Evolutionary conservation across 2,888 invertebrate genomes (phyloP).

Genomic region (Heliconius ismenius): DNA sequence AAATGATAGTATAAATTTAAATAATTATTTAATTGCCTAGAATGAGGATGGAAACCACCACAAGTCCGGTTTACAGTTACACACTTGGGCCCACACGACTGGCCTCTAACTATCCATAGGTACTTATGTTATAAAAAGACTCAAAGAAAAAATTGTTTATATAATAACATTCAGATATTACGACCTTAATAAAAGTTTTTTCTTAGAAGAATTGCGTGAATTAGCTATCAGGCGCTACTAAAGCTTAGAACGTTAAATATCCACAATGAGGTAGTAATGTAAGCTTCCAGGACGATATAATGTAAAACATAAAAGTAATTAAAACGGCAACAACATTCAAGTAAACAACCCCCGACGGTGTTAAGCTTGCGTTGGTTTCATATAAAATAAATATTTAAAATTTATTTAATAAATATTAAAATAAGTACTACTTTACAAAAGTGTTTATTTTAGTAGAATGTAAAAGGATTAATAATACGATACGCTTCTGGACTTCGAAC

Average conservation of each 20-base stretch:
- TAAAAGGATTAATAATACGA: constrained; percentile 17
- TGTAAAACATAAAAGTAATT: constrained; percentile 47
- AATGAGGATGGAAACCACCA: no score
- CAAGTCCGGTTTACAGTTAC: no score
- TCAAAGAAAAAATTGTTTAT: not conserved
- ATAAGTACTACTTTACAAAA: constrained; percentile 3
- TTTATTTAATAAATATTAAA: not conserved
- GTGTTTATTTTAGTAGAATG: not conserved
- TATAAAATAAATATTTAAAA: not conserved
- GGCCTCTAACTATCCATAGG: no score
- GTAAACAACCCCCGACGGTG: constrained; percentile 42
- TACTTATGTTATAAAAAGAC: no score
- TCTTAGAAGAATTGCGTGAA: constrained; percentile 7
- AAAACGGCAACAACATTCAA: constrained; percentile 42
- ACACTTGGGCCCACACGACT: no score
- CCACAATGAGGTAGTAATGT: constrained; percentile 50
- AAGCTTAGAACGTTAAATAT: constrained; percentile 16
- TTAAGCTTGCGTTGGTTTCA: not conserved
- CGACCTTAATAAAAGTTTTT: not conserved
- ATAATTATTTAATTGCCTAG: no score
- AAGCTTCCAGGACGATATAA: constrained; percentile 46
- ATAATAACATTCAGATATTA: no score
- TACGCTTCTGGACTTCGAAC: constrained; percentile 46
- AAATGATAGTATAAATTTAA: no score
- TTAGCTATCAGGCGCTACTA: constrained; percentile 8